These are phyloP conservation scores for Drosophila recens DNA, from an alignment of 2,888 invertebrate species.

Conservation along the genomic window DNA sequence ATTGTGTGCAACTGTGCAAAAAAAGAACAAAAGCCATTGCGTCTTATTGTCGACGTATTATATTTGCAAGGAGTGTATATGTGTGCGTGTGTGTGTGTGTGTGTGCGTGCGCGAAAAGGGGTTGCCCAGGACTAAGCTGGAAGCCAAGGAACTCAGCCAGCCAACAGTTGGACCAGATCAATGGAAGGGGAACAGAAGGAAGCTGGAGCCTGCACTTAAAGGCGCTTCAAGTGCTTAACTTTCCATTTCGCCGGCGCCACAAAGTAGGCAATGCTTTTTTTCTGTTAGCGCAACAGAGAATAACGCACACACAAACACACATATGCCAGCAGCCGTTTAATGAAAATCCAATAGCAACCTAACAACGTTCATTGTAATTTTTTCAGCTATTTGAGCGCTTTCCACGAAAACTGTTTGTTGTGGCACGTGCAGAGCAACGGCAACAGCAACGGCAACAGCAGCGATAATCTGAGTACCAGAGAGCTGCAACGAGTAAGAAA, in stretches of 20 bases:
- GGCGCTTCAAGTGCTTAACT: constrained; percentile 69
- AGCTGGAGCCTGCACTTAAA: constrained; percentile 48
- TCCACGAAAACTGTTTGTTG: constrained; percentile 34
- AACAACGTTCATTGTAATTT: constrained; percentile 67
- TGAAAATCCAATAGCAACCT: constrained; percentile 66
- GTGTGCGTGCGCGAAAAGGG: constrained; percentile 61
- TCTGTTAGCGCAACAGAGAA: constrained; percentile 9
- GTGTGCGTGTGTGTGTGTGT: constrained; percentile 30
- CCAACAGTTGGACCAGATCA: not conserved
- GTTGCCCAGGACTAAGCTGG: constrained; percentile 34
- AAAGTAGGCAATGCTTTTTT: constrained; percentile 77
- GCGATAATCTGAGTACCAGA: constrained; percentile 51
- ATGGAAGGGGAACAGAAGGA: not conserved
- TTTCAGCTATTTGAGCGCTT: constrained; percentile 54
- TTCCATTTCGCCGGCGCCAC: constrained; percentile 69
- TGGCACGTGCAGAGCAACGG: constrained; percentile 50
- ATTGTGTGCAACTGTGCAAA: constrained; percentile 81
- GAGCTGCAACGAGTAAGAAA: no score
- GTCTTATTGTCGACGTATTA: constrained; percentile 56
- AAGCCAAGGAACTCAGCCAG: constrained; percentile 15
- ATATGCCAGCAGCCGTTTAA: constrained; percentile 48
- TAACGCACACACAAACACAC: constrained; percentile 6
- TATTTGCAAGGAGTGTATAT: constrained; percentile 38
- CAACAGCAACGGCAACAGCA: constrained; percentile 9
- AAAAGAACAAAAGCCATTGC: constrained; percentile 68